phyloP scores from a whole-genome alignment of 2,797 vertebrate genomes.

The Hafferia zeledoni region DNA sequence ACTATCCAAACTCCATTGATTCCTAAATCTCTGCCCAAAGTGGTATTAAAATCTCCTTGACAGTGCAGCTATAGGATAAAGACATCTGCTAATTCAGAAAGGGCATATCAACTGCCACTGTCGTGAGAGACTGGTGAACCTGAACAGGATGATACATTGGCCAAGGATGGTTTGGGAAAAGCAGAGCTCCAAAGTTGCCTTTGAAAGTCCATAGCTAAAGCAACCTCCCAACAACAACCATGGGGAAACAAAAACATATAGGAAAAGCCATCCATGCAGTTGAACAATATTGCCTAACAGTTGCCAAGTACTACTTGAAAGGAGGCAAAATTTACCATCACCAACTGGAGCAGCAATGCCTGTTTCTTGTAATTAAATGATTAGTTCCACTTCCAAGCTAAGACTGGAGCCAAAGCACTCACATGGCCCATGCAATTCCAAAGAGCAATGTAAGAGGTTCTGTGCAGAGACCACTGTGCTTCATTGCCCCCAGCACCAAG shows the following conservation, averaged over 20 bases:
- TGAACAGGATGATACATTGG: neutral
- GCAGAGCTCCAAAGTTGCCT: neutral
- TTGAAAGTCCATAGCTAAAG: neutral
- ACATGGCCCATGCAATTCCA: neutral
- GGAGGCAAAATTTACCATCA: neutral
- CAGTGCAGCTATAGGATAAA: neutral
- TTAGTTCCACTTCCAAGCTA: neutral
- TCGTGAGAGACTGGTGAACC: neutral
- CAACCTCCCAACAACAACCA: neutral
- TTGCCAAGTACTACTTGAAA: neutral
- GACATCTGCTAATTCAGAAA: neutral
- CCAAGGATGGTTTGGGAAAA: neutral
- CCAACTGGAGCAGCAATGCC: neutral
- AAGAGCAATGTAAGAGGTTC: neutral
- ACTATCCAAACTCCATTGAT: neutral
- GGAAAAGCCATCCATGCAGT: neutral
- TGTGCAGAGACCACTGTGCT: fast-evolving
- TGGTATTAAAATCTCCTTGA: neutral
- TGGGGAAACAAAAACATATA: neutral
- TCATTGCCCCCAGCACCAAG: neutral
- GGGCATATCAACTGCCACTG: neutral
- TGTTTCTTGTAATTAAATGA: neutral
- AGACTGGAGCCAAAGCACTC: neutral
- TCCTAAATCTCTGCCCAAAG: neutral
- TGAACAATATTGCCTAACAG: neutral